These are phyloP conservation scores for Eriocheir sinensis DNA, from an alignment of 1,140 invertebrate genomes.

Conservation along the genomic window DNA sequence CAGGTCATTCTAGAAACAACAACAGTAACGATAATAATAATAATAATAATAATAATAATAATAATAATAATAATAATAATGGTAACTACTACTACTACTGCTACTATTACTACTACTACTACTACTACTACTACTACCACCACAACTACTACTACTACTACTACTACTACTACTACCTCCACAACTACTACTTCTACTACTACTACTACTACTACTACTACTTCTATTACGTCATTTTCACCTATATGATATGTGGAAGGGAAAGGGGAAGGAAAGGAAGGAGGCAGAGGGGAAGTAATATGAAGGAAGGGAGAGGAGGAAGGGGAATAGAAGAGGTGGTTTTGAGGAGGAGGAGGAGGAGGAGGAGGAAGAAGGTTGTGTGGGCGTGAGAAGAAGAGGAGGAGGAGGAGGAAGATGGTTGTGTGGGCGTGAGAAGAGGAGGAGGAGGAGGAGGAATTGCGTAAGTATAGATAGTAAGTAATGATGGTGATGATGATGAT, in stretches of 20 bases:
- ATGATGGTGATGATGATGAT: background rate
- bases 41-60: too few species aligned
- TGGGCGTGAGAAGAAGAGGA: background rate
- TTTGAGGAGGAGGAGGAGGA: background rate
- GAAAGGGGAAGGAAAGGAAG: background rate
- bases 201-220: slow-evolving; percentile 46
- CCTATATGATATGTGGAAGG: background rate
- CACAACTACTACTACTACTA: background rate
- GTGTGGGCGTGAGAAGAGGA: background rate
- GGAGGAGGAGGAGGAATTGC: background rate
- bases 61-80: too few species aligned
- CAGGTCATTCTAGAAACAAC: too few species aligned
- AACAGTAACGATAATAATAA: too few species aligned
- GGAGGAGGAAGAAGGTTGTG: background rate
- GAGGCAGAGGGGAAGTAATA: slow-evolving; percentile 43
- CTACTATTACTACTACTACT: too few species aligned
- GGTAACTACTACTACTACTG: too few species aligned
- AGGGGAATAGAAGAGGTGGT: background rate
- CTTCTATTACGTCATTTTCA: background rate
- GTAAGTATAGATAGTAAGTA: background rate
- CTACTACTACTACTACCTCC: slow-evolving; percentile 11
- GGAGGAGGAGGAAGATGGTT: background rate
- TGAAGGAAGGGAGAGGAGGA: background rate
- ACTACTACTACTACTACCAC: background rate
- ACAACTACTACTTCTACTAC: slow-evolving; percentile 34